Evolutionary conservation across 2,888 invertebrate species (phyloP).

Genomic region (Alviniconcha strummeri): DNA sequence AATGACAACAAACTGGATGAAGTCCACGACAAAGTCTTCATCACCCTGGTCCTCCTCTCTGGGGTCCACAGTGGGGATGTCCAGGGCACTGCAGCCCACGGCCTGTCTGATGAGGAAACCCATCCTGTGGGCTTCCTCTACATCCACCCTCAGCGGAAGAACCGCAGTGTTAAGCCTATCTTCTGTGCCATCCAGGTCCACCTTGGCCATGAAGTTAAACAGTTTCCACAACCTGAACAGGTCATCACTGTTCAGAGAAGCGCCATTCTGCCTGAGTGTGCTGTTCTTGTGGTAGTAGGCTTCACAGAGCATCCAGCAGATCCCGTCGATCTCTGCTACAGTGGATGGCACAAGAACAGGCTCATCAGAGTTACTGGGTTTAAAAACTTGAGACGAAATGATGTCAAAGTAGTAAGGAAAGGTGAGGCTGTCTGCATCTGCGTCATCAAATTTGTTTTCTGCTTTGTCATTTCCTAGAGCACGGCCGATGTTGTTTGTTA

Average conservation of each 20-base stretch:
- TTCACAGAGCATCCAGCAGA: slow-evolving; percentile 87
- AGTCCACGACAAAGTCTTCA: slow-evolving; percentile 34
- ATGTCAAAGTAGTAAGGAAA: slow-evolving; percentile 38
- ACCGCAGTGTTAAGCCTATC: neutral
- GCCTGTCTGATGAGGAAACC: slow-evolving; percentile 40
- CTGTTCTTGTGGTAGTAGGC: slow-evolving; percentile 76
- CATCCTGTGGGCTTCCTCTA: slow-evolving; percentile 57
- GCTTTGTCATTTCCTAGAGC: slow-evolving; percentile 85
- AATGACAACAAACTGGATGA: slow-evolving; percentile 39
- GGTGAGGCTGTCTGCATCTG: slow-evolving; percentile 60
- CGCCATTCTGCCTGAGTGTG: neutral
- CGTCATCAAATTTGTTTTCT: slow-evolving; percentile 87
- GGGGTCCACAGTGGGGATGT: slow-evolving; percentile 30
- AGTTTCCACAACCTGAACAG: slow-evolving; percentile 74
- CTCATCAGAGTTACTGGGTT: slow-evolving; percentile 31
- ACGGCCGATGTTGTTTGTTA: slow-evolving; percentile 88
- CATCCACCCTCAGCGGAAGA: slow-evolving; percentile 55
- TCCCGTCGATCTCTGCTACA: slow-evolving; percentile 78
- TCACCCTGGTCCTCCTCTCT: slow-evolving; percentile 16
- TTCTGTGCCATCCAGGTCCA: slow-evolving; percentile 73
- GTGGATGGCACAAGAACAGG: neutral
- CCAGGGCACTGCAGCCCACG: slow-evolving; percentile 34
- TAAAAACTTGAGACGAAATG: slow-evolving; percentile 38
- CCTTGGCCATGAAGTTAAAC: slow-evolving; percentile 85
- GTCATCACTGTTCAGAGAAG: slow-evolving; percentile 77